Evolutionary conservation across 2,113 vertebrate species (phyloP).

Genomic region (Pagrus major): DNA sequence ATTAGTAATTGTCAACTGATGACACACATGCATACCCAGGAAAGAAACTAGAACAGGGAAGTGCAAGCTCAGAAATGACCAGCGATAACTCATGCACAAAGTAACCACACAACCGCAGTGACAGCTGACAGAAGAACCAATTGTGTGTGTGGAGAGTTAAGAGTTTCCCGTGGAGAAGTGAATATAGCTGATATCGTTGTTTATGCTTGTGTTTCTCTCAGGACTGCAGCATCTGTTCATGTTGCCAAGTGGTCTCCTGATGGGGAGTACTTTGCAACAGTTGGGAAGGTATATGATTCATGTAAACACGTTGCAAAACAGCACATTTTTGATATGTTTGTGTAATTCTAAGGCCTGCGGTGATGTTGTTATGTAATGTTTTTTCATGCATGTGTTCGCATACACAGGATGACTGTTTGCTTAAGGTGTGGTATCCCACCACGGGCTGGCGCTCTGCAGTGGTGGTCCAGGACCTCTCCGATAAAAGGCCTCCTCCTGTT

Average conservation of each 20-base stretch:
- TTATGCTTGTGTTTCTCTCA: constrained; percentile 68
- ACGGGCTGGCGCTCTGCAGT: constrained; percentile 97
- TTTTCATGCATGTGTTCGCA: constrained; percentile 20
- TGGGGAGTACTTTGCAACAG: constrained; percentile 98
- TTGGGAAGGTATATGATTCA: constrained; percentile 90
- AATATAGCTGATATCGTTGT: constrained; percentile 41
- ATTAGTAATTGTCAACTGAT: constrained; percentile 57
- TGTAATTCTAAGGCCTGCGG: neutral
- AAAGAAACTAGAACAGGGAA: constrained; percentile 44
- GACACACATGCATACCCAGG: constrained; percentile 24
- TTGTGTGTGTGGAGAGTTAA: neutral
- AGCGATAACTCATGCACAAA: neutral
- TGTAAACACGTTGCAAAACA: neutral
- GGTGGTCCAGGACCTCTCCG: constrained; percentile 89
- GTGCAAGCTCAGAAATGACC: constrained; percentile 9
- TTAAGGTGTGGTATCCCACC: constrained; percentile 98
- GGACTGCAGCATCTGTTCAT: constrained; percentile 94
- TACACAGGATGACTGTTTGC: constrained; percentile 94
- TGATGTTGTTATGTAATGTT: neutral
- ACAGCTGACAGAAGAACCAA: neutral
- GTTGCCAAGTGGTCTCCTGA: constrained; percentile 98
- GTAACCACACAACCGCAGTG: neutral
- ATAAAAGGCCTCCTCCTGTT: constrained; percentile 85
- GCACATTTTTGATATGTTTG: neutral
- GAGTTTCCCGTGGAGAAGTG: constrained; percentile 41